Evolutionary conservation across 23 tunicate species (phyloP).

Genomic region (Pegea sp.): DNA sequence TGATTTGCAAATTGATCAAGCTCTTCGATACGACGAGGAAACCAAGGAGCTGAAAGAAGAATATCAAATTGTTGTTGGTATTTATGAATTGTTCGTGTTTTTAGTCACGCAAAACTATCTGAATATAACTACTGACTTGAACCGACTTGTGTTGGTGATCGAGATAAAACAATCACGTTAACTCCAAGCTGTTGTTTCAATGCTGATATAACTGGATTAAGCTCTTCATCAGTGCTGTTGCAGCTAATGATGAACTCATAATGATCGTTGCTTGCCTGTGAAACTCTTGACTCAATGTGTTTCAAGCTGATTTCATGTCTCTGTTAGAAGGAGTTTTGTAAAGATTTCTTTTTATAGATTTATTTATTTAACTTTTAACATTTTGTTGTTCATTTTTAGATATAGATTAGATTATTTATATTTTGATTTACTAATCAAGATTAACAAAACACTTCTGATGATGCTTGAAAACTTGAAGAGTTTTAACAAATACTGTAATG

Average conservation of each 20-base stretch:
- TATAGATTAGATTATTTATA: too few relatives aligned
- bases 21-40: slow-evolving; percentile 66
- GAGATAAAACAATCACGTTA: slow-evolving; percentile 24
- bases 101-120: neutral
- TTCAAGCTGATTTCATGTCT: slow-evolving; percentile 36
- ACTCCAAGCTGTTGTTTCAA: slow-evolving; percentile 30
- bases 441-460: too few relatives aligned
- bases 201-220: slow-evolving; percentile 11
- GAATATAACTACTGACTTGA: slow-evolving; percentile 23
- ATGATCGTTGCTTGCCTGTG: slow-evolving; percentile 15
- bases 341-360: neutral
- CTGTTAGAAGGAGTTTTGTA: slow-evolving; percentile 7
- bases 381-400: too few relatives aligned
- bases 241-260: slow-evolving; percentile 68
- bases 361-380: too few relatives aligned
- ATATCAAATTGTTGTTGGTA: neutral
- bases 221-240: slow-evolving; percentile 25
- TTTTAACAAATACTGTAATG: too few relatives aligned
- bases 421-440: too few relatives aligned
- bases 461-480: too few relatives aligned
- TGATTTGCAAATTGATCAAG: slow-evolving; percentile 87
- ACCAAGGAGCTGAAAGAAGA: slow-evolving; percentile 76
- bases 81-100: neutral
- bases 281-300: slow-evolving; percentile 67
- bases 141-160: slow-evolving; percentile 11